Conservation (phyloP, 2,888 invertebrate genomes). For the Lissocephala sabroskyi region DNA sequence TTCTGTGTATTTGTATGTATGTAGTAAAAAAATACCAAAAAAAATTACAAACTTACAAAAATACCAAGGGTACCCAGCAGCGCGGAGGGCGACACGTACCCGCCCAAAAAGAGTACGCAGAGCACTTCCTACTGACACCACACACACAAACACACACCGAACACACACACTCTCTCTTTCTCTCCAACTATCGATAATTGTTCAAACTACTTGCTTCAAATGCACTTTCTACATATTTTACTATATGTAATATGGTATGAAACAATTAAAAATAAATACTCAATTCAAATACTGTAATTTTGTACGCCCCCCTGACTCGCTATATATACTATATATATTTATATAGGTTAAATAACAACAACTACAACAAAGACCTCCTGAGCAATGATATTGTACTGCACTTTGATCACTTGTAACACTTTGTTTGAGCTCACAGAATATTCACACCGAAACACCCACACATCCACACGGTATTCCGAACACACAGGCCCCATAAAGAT, state of each 20-base stretch:
- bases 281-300: slow-evolving; percentile 20
- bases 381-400: slow-evolving; percentile 49
- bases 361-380: slow-evolving; percentile 29
- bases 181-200: slow-evolving; percentile 40
- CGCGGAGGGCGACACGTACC: slow-evolving; percentile 19
- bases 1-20: too few species aligned
- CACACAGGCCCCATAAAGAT: too few species aligned
- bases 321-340: slow-evolving; percentile 31
- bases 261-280: neutral
- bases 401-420: slow-evolving; percentile 52
- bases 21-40: slow-evolving; percentile 27
- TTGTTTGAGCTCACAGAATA: slow-evolving; percentile 47
- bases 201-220: slow-evolving; percentile 38
- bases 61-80: slow-evolving; percentile 30
- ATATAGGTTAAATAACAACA: slow-evolving; percentile 30
- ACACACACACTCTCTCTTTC: slow-evolving; percentile 18
- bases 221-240: slow-evolving; percentile 37
- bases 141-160: slow-evolving; percentile 19
- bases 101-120: slow-evolving; percentile 14
- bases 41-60: slow-evolving; percentile 36
- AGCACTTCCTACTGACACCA: slow-evolving; percentile 19
- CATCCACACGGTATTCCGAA: slow-evolving; percentile 21
- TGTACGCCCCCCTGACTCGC: slow-evolving; percentile 30
- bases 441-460: slow-evolving; percentile 16
- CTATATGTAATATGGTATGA: slow-evolving; percentile 12